Evolutionary conservation across 2,797 vertebrate species (phyloP).

Genomic region (Gymnoscopelus braueri): DNA sequence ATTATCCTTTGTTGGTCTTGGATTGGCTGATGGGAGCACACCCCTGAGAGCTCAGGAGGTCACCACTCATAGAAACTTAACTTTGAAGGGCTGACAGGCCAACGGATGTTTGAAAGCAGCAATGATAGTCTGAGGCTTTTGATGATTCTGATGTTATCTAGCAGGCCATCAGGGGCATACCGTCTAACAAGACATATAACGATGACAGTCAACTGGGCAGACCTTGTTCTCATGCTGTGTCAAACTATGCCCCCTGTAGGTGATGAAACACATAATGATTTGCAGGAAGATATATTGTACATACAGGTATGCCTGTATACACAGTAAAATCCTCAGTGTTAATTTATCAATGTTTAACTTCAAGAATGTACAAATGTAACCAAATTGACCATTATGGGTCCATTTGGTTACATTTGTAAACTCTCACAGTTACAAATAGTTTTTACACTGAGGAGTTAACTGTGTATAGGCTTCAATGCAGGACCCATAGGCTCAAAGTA

Average conservation of each 20-base stretch:
- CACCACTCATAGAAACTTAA: slow-evolving; percentile 25
- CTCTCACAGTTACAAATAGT: too few species aligned
- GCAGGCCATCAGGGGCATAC: slow-evolving; percentile 8
- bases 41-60: slow-evolving; percentile 38
- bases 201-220: slow-evolving; percentile 20
- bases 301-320: too few species aligned
- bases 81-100: slow-evolving; percentile 10
- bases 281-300: neutral
- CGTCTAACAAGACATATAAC: slow-evolving; percentile 19
- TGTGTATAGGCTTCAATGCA: too few species aligned
- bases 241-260: slow-evolving; percentile 39
- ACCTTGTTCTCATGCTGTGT: slow-evolving; percentile 6
- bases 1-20: slow-evolving; percentile 54
- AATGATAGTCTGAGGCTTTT: slow-evolving; percentile 20
- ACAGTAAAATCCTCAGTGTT: too few species aligned
- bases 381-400: too few species aligned
- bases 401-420: too few species aligned
- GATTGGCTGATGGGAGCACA: slow-evolving; percentile 27
- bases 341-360: too few species aligned
- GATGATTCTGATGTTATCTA: slow-evolving; percentile 35
- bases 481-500: too few species aligned
- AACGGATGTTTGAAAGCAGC: slow-evolving; percentile 7
- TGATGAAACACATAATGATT: neutral
- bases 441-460: too few species aligned
- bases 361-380: too few species aligned